These are phyloP conservation scores for Erythrolamprus reginae DNA, from an alignment of 2,113 vertebrate species.

Conservation along the genomic window DNA sequence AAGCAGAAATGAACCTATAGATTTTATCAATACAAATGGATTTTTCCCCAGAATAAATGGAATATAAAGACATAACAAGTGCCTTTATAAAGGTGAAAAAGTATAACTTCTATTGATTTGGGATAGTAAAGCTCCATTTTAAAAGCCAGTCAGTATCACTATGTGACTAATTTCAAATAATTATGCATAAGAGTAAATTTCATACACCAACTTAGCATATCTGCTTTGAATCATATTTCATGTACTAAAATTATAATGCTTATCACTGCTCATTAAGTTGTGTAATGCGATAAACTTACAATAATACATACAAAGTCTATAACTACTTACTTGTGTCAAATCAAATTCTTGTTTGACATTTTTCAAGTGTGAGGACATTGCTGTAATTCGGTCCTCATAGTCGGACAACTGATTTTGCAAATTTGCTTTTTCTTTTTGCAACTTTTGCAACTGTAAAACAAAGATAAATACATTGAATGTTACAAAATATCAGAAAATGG, in stretches of 20 bases:
- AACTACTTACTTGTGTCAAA: conserved; percentile 76
- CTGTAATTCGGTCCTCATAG: conserved; percentile 69
- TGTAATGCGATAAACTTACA: not conserved
- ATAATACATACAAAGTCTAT: too few relatives aligned
- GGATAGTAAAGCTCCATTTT: not conserved
- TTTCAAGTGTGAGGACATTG: conserved; percentile 71
- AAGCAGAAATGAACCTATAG: not conserved
- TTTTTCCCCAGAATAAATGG: too few relatives aligned
- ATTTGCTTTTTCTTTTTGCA: conserved; percentile 66
- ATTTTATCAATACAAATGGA: not conserved
- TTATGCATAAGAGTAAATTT: not conserved
- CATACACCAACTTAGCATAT: not conserved
- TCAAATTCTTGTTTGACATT: conserved; percentile 78
- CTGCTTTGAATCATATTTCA: not conserved
- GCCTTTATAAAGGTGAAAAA: not conserved
- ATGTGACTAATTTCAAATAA: not conserved
- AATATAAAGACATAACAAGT: not conserved
- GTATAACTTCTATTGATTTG: not conserved
- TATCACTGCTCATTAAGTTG: not conserved
- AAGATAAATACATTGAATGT: not conserved
- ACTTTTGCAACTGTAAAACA: conserved; percentile 72
- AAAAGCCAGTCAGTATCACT: not conserved
- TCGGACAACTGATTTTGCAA: conserved; percentile 68
- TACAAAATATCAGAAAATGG: not conserved
- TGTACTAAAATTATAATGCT: not conserved